Evolutionary conservation across 2,797 vertebrate species (phyloP), one percentile per base, ranked within the genome.

Genomic region (Poeciliopsis presidionis): DNA sequence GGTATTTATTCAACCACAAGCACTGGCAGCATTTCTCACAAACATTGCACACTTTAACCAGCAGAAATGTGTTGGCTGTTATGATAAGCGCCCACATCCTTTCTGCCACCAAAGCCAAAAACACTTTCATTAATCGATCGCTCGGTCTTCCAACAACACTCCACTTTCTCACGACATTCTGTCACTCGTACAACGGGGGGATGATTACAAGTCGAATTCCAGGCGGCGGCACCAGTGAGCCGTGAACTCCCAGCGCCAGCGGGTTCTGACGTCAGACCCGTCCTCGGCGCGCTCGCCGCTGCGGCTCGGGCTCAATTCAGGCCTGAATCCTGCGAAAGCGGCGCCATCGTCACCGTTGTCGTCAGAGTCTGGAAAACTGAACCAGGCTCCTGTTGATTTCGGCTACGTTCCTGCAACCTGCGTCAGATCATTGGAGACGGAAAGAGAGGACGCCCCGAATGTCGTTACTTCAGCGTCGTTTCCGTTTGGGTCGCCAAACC

Each of bases 351-450:
- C 7, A 0, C 74, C 14, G 59, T 85, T 78, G n/a, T 55, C 65
- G 22, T 95, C 85, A 99, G 47, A 99, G 93, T 88, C 91, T 97
- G 70, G 97, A 95, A 84, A 96, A 90, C 89, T 97, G 97, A 89
- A 99, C 94, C 47, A 99, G 93, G 92, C 97, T 96, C 86, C 70
- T 94, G 90, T 93, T 97, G 93, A 99, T 97, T 90, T 98, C 97
- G 1, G 96, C 92, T 51, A 99, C 59, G 0, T 95, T 97, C 83
- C 96, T 94, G 92, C 97, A 99, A 65, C 98, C 98, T 99, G 86
- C 67, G 87, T 16, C 13, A 57, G 0, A 81, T 4, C 9, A 20
- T 80, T 25, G n/a, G 73, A 30, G 18, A 65, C 18, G 1, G 7
- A 30, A 76, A 45, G 65, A 11, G 14, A 79, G 25, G 8, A 30